phyloP scores from a whole-genome alignment of 2,113 vertebrate genomes.

The Antigone vipio region DNA sequence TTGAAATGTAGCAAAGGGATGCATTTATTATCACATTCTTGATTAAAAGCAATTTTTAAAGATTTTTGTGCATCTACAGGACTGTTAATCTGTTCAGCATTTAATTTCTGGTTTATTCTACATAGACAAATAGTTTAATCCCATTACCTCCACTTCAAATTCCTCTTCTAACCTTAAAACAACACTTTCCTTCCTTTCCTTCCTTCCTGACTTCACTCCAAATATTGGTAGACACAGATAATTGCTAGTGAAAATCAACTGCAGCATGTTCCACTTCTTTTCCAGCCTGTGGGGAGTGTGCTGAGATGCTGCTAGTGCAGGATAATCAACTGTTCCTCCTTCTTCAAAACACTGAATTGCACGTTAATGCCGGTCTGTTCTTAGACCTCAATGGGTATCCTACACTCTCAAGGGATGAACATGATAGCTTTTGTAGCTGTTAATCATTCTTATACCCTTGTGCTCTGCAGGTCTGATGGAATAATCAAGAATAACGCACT shows the following conservation, averaged over 20 bases:
- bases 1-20: not conserved
- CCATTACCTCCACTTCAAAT: not conserved
- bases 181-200: not conserved
- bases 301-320: not conserved
- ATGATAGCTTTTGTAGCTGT: not conserved
- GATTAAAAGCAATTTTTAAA: not conserved
- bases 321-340: fast-evolving
- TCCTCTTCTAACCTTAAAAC: not conserved
- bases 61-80: not conserved
- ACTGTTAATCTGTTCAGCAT: not conserved
- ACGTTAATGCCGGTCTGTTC: not conserved
- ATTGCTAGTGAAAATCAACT: not conserved
- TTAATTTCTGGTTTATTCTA: not conserved
- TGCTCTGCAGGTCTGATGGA: not conserved
- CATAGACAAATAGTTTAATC: not conserved
- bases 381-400: not conserved
- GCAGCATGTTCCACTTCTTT: not conserved
- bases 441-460: not conserved
- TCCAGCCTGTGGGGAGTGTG: not conserved
- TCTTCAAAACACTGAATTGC: not conserved
- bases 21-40: not conserved
- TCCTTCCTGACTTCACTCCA: not conserved
- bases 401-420: not conserved
- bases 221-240: not conserved
- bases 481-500: not conserved